A percentile compares a stretch with the other conserved stretches of the same genome.
Evolutionary conservation across 2,888 invertebrate genomes (phyloP).

Genomic region (Drosophila imparisetae): DNA sequence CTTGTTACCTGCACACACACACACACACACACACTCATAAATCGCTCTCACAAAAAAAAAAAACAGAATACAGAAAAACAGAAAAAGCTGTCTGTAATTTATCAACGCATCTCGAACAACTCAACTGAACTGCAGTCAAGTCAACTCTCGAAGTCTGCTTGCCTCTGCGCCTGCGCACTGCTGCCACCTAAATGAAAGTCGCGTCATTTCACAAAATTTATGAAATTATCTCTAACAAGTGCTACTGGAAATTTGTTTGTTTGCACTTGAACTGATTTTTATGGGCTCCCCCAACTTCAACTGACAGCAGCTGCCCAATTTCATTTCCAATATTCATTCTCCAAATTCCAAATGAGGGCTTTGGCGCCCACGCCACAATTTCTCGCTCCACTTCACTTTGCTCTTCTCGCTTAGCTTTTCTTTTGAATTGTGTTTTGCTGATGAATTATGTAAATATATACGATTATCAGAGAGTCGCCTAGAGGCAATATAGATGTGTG

Average conservation of each 20-base stretch:
- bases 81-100: conserved; percentile 60
- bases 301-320: conserved; percentile 39
- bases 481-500: neutral
- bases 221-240: conserved; percentile 57
- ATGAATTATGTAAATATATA: neutral
- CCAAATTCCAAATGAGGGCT: conserved; percentile 2
- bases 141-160: conserved; percentile 12
- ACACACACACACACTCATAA: conserved; percentile 49
- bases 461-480: neutral
- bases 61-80: conserved; percentile 3
- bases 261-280: conserved; percentile 50
- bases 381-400: neutral
- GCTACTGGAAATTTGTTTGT: conserved; percentile 71
- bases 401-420: neutral
- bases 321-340: conserved; percentile 29
- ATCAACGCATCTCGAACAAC: conserved; percentile 69
- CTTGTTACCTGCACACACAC: conserved; percentile 56
- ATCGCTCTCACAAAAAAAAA: conserved; percentile 37
- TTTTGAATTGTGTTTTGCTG: neutral
- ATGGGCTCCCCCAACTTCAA: conserved; percentile 22
- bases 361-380: conserved; percentile 7
- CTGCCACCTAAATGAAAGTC: conserved; percentile 38
- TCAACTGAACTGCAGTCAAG: conserved; percentile 39
- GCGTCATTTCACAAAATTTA: conserved; percentile 53
- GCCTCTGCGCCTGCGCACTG: conserved; percentile 25